Evolutionary conservation across 2,113 vertebrate species (phyloP).

Genomic region (Bostrychus sinensis): DNA sequence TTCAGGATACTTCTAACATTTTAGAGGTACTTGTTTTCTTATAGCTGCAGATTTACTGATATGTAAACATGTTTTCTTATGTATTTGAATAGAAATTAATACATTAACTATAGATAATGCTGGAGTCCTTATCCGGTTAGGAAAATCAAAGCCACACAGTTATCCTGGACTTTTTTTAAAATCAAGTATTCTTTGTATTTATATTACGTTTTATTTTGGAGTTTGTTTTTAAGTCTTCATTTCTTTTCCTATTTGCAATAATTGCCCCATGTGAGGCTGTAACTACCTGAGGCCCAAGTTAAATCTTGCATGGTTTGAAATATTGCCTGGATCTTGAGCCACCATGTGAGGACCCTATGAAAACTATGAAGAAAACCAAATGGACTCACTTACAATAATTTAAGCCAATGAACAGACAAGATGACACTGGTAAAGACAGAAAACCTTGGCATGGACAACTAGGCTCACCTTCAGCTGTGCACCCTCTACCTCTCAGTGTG

Average conservation of each 20-base stretch:
- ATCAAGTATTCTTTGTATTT: slow-evolving; percentile 6
- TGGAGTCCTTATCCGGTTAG: slow-evolving; percentile 32
- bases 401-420: slow-evolving; percentile 49
- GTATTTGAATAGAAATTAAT: slow-evolving; percentile 49
- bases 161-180: slow-evolving; percentile 8
- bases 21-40: slow-evolving; percentile 52
- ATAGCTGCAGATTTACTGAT: slow-evolving; percentile 41
- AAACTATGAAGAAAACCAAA: slow-evolving; percentile 61
- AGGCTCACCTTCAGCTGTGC: slow-evolving; percentile 49
- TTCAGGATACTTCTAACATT: slow-evolving; percentile 52
- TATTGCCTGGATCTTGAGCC: slow-evolving; percentile 33
- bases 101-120: slow-evolving; percentile 34
- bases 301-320: slow-evolving; percentile 46
- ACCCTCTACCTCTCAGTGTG: slow-evolving; percentile 74
- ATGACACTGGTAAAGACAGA: slow-evolving; percentile 31
- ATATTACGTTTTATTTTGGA: slow-evolving; percentile 28
- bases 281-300: slow-evolving; percentile 22
- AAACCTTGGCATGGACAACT: slow-evolving; percentile 64
- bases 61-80: slow-evolving; percentile 32
- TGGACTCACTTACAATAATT: slow-evolving; percentile 38
- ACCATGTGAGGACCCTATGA: slow-evolving; percentile 24
- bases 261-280: slow-evolving; percentile 19
- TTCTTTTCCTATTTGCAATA: slow-evolving; percentile 46
- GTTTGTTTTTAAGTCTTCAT: slow-evolving; percentile 12
- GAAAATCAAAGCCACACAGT: slow-evolving; percentile 16